Conservation (phyloP, 2,797 vertebrate species). For the Pogoniulus pusillus region DNA sequence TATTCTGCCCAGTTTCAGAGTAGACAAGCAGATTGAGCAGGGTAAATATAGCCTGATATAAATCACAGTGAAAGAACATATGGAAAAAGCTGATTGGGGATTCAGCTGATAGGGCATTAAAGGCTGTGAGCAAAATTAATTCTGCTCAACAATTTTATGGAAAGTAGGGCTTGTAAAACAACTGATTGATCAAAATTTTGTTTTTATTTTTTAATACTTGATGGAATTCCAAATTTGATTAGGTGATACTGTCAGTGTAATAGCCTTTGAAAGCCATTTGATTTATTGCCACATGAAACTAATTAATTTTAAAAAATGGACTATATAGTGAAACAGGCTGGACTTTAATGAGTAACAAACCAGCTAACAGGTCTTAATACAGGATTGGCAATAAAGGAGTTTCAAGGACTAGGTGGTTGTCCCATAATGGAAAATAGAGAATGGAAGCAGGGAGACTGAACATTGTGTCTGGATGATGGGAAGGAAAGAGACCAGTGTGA, state of each 20-base stretch:
- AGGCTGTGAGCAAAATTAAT: conserved; percentile 34
- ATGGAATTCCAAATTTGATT: not conserved
- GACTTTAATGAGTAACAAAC: not conserved
- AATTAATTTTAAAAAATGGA: not conserved
- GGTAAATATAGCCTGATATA: conserved; percentile 61
- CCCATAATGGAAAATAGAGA: not conserved
- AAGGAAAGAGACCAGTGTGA: not conserved
- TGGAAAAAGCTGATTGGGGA: conserved; percentile 56
- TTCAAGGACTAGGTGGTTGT: not conserved
- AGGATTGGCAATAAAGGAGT: not conserved
- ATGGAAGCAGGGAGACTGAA: not conserved
- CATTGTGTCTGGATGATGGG: not conserved
- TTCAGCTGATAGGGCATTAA: conserved; percentile 58
- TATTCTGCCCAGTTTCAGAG: conserved; percentile 51
- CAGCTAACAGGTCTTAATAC: not conserved
- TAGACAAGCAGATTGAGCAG: conserved; percentile 50
- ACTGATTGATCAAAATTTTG: not conserved
- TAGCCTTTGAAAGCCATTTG: not conserved
- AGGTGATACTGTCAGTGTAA: not conserved
- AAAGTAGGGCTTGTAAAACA: conserved; percentile 28
- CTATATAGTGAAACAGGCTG: not conserved
- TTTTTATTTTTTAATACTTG: conserved; percentile 11
- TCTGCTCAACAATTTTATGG: conserved; percentile 16
- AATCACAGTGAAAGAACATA: conserved; percentile 59
- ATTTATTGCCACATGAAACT: not conserved